These are phyloP conservation scores for Sphaeramia orbicularis DNA, from an alignment of 2,797 vertebrate species.

Conservation along the genomic window DNA sequence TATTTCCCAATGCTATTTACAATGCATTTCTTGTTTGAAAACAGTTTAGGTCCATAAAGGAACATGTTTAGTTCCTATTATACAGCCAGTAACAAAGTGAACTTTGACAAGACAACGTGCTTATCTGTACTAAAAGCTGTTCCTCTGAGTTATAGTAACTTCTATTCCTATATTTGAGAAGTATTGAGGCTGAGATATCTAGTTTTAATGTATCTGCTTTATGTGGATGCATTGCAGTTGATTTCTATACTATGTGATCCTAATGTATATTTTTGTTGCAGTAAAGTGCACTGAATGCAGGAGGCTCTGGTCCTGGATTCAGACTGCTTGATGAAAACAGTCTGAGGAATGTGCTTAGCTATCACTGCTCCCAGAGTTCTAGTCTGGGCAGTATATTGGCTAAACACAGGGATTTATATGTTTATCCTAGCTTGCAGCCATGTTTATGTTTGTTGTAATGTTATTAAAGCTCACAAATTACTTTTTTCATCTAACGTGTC, in stretches of 20 bases:
- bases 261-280: not conserved
- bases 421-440: constrained; percentile 6
- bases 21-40: constrained; percentile 3
- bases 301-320: constrained; percentile 23
- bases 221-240: not conserved
- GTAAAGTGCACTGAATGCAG: not conserved
- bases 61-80: not conserved
- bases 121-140: constrained; percentile 7
- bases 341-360: constrained; percentile 64
- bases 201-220: not conserved
- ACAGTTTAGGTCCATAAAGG: not conserved
- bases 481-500: not conserved
- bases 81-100: too few species aligned
- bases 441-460: constrained; percentile 10
- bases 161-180: constrained; percentile 1
- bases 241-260: not conserved
- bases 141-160: not conserved
- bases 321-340: constrained; percentile 54
- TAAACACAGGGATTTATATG: constrained; percentile 16
- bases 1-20: constrained; percentile 4
- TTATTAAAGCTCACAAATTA: constrained; percentile 8
- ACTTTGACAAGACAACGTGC: not conserved
- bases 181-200: not conserved
- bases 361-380: constrained; percentile 22
- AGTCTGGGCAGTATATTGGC: constrained; percentile 1